phyloP scores from a whole-genome alignment of 2,113 vertebrate species.

The Ellobius talpinus region DNA sequence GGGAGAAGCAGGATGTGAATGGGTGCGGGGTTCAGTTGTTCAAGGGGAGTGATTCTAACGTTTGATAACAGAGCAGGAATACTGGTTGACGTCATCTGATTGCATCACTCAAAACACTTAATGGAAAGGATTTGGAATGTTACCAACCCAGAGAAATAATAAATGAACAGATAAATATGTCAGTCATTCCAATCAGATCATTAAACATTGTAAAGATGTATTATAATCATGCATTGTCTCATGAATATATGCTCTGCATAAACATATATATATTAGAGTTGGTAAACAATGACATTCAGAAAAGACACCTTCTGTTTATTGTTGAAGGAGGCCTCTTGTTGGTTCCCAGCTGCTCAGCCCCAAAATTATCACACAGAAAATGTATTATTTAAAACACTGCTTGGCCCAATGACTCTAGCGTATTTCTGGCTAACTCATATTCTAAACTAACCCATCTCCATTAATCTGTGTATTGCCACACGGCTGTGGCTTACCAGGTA shows the following conservation, averaged over 20 bases:
- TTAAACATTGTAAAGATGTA: background rate
- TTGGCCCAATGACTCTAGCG: too few relatives aligned
- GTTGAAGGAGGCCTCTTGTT: too few relatives aligned
- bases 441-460: too few relatives aligned
- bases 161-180: background rate
- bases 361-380: too few relatives aligned
- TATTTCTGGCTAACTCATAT: too few relatives aligned
- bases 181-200: background rate
- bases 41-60: background rate
- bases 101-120: background rate
- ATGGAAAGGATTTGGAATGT: background rate
- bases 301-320: background rate
- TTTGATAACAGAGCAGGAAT: background rate
- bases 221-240: background rate
- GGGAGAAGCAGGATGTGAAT: background rate
- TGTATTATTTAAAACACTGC: too few relatives aligned
- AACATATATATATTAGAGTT: background rate
- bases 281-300: background rate
- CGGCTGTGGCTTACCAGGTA: too few relatives aligned
- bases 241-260: background rate
- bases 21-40: background rate
- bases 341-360: too few relatives aligned
- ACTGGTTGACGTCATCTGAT: background rate
- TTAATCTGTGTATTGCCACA: too few relatives aligned
- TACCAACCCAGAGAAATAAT: background rate